Conservation (phyloP, 2,797 vertebrate genomes). For the Malacoctenus gilli region DNA sequence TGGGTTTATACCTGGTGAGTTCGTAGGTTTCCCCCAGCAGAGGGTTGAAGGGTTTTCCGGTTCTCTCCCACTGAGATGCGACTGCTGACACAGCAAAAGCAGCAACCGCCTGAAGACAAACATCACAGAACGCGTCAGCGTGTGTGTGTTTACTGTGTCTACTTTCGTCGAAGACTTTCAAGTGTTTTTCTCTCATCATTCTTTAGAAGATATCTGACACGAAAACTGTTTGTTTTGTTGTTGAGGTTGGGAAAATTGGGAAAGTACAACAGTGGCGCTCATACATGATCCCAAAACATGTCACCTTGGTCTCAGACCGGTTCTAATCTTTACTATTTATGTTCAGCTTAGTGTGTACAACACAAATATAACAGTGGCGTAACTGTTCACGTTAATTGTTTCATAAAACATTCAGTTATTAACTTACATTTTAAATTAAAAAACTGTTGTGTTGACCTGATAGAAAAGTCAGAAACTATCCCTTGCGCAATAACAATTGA, state of each 20-base stretch:
- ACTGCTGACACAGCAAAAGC: slow-evolving; percentile 98
- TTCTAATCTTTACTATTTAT: not conserved
- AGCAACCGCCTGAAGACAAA: slow-evolving; percentile 85
- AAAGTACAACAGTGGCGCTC: too few species aligned
- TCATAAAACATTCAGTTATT: not conserved
- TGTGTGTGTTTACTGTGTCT: not conserved
- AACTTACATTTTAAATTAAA: too few species aligned
- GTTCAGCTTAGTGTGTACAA: not conserved
- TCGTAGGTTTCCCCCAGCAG: slow-evolving; percentile 97
- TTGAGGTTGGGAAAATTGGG: not conserved
- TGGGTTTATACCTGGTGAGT: slow-evolving; percentile 84
- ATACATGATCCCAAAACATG: not conserved
- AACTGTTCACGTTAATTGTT: not conserved
- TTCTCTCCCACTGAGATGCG: slow-evolving; percentile 98
- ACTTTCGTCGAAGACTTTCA: too few species aligned
- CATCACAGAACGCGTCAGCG: slow-evolving; percentile 3
- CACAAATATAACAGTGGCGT: not conserved
- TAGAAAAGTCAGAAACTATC: too few species aligned
- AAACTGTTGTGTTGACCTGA: too few species aligned
- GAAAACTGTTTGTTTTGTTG: not conserved
- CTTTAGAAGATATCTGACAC: too few species aligned
- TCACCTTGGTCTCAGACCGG: not conserved
- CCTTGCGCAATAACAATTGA: too few species aligned
- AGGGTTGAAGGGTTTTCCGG: slow-evolving; percentile 98
- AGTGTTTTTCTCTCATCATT: too few species aligned